phyloP scores from a whole-genome alignment of 1,140 invertebrate genomes.

The Lepidurus apus region DNA sequence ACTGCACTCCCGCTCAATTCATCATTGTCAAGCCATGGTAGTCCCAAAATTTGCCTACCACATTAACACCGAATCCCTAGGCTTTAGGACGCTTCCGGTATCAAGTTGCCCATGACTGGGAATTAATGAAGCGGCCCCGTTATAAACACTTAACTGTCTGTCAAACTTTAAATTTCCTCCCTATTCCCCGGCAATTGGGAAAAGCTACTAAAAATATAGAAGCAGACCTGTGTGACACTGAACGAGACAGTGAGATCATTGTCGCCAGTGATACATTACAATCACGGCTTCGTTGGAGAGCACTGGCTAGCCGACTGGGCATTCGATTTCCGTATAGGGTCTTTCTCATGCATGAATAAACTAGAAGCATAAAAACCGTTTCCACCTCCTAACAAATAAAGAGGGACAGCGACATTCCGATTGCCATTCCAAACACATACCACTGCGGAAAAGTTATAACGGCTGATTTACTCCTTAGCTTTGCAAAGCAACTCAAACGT shows the following conservation, averaged over 20 bases:
- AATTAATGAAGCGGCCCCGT: neutral
- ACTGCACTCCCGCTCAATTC: neutral
- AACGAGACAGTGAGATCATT: neutral
- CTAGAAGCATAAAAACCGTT: no score
- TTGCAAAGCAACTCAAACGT: neutral
- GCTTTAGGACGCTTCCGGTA: slow-evolving; percentile 3
- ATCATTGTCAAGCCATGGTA: no score
- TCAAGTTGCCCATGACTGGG: slow-evolving; percentile 15
- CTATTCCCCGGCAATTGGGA: neutral
- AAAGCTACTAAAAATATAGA: neutral
- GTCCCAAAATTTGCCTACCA: neutral
- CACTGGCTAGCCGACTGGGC: no score
- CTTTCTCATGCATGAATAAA: no score
- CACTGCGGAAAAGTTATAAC: neutral
- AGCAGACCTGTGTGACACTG: slow-evolving; percentile 2
- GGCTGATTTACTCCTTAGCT: neutral
- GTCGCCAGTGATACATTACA: neutral
- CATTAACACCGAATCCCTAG: neutral
- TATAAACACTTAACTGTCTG: slow-evolving; percentile 13
- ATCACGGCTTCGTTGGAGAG: no score
- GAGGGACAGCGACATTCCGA: no score
- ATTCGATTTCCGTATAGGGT: no score
- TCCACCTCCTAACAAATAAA: no score
- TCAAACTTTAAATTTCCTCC: neutral
- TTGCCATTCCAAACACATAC: neutral